phyloP scores from a whole-genome alignment of 2,888 invertebrate species.

The Agapostemon virescens region DNA sequence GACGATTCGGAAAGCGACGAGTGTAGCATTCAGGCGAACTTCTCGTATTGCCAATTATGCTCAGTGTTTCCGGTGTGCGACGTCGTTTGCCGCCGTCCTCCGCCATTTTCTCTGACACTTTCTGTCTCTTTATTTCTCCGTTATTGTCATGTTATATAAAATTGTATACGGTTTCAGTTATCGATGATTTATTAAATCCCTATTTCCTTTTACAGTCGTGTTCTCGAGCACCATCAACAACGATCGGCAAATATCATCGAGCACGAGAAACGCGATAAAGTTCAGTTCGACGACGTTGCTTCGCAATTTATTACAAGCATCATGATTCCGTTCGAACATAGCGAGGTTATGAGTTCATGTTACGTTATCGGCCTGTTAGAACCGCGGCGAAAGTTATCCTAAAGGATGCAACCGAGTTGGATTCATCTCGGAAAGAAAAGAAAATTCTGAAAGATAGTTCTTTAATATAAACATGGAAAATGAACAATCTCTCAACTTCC shows the following conservation, averaged over 20 bases:
- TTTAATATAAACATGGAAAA: neutral
- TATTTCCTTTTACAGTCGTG: neutral
- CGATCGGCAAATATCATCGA: slow-evolving; percentile 1
- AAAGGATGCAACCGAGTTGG: too few relatives aligned
- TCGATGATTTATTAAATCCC: slow-evolving; percentile 1
- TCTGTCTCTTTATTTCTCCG: neutral
- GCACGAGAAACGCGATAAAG: neutral
- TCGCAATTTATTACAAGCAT: neutral
- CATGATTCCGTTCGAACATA: neutral
- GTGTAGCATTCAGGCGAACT: too few relatives aligned
- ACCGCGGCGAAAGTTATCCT: neutral
- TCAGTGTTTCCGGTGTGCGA: neutral
- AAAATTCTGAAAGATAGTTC: neutral
- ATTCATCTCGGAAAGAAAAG: too few relatives aligned
- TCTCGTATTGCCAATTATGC: neutral
- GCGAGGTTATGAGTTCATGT: neutral
- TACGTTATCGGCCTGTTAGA: neutral
- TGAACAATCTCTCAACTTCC: neutral
- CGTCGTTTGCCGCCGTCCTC: neutral
- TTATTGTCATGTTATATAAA: neutral
- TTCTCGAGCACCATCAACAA: slow-evolving; percentile 3
- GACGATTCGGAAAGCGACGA: too few relatives aligned
- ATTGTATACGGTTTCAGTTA: neutral
- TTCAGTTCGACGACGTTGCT: neutral
- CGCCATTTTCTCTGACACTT: neutral